Base-by-base conservation (phyloP, 2,797 vertebrate genomes). In the Mallotus villosus region DNA sequence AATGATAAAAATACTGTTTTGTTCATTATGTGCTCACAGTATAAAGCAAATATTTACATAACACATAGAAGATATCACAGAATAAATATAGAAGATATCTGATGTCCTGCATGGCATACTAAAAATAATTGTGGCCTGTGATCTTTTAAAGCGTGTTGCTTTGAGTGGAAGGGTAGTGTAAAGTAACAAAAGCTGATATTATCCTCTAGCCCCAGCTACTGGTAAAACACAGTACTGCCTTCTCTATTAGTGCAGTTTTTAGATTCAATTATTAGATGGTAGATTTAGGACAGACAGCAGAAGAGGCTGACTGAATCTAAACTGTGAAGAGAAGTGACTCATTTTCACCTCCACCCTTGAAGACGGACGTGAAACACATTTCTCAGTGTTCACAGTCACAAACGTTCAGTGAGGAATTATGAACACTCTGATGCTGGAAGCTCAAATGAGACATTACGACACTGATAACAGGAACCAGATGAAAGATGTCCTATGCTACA, bases 191-290 rank as follows among this genome's bases (percentile, higher is more conserved):
- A 2, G 57, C 75, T 14, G 72, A 84, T 63, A 70, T 90, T 89
- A 87, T 93, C 90, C 92, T 93, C 88, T 91, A 92, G 91, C 90
- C 86, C 93, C 93, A 92, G 88, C 93, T 93, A 83, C 82, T 92
- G 93, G 86, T 81, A 73, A 59, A 64, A 89, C 78, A n/a, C 7
- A 46, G 65, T 68, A 76, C 22, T 21, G 51, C 27, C 16, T 16
- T 49, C 37, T 41, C 3, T 46, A 63, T n/a, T 53, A 55, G 7
- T 61, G 22, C 59, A 67, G 65, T 55, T 14, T 27, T 49, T 71
- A 72, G 78, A 80, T 82, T 82, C 74, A 78, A 76, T 84, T 2
- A 46, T 14, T 82, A 82, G 80, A 80, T 76, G 73, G 75, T 51
- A 17, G 49, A 51, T 51, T 72, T 80, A 77, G 79, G 82, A 83